Conservation (phyloP, 2,888 invertebrate species). For the Geophilus truncorum region DNA sequence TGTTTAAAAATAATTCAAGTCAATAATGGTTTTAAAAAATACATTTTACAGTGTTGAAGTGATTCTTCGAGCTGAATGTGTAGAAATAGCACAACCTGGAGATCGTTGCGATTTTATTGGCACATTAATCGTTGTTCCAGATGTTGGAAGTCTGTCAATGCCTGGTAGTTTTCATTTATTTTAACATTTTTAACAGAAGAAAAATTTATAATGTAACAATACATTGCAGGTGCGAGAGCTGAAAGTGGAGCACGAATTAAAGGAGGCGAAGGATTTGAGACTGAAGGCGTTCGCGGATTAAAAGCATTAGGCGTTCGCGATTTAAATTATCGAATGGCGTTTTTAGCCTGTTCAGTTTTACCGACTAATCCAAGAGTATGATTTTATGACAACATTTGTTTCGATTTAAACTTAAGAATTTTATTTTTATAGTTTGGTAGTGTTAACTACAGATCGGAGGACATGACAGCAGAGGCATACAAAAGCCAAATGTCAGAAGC, state of each 20-base stretch:
- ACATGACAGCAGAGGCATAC: constrained; percentile 85
- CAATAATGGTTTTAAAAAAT: background rate
- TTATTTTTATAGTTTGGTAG: constrained; percentile 64
- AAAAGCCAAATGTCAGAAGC: constrained; percentile 88
- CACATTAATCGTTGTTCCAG: constrained; percentile 94
- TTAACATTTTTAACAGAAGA: background rate
- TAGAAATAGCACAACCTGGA: constrained; percentile 89
- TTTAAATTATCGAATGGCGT: constrained; percentile 80
- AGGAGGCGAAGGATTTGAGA: constrained; percentile 61
- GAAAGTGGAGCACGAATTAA: constrained; percentile 72
- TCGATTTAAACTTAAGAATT: background rate
- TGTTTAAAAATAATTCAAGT: background rate
- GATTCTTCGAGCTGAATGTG: constrained; percentile 88
- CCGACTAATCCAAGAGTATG: constrained; percentile 70
- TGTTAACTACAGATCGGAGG: constrained; percentile 74
- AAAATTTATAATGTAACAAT: background rate
- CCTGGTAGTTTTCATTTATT: constrained; percentile 56
- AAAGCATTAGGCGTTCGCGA: constrained; percentile 82
- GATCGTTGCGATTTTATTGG: constrained; percentile 88
- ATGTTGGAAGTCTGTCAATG: constrained; percentile 77
- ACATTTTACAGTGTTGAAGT: constrained; percentile 68
- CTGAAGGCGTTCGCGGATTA: constrained; percentile 80
- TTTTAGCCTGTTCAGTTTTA: constrained; percentile 87
- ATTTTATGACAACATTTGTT: background rate
- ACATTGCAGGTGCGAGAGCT: constrained; percentile 61